Conservation (phyloP, 2,113 vertebrate genomes). For the Strix aluco region DNA sequence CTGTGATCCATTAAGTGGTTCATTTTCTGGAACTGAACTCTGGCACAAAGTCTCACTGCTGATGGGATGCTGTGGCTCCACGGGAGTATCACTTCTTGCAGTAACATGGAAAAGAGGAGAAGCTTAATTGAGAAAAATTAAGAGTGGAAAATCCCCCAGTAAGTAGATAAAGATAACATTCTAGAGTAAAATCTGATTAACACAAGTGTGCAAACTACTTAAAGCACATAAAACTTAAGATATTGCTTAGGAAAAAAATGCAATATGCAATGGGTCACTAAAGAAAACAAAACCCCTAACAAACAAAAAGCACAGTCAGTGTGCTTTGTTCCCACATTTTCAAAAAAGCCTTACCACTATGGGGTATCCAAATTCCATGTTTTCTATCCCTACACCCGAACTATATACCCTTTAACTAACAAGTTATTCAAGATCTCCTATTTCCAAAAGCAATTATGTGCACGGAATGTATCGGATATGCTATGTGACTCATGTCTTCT, state of each 20-base stretch:
- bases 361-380: neutral
- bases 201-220: neutral
- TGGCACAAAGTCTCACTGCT: slow-evolving; percentile 75
- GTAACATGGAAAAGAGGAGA: slow-evolving; percentile 40
- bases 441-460: neutral
- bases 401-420: neutral
- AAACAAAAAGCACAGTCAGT: neutral
- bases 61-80: slow-evolving; percentile 83
- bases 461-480: neutral
- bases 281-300: neutral
- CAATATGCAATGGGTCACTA: neutral
- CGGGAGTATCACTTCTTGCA: slow-evolving; percentile 81
- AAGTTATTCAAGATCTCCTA: neutral
- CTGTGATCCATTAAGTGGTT: slow-evolving; percentile 77
- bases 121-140: neutral
- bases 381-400: neutral
- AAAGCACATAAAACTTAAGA: neutral
- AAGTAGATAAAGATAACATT: neutral
- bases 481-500: neutral
- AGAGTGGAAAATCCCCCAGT: neutral
- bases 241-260: neutral
- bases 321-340: neutral
- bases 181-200: neutral
- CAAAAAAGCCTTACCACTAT: neutral
- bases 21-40: slow-evolving; percentile 75